Conservation (phyloP, 2,113 vertebrate genomes). For the Zosterops pallidus region DNA sequence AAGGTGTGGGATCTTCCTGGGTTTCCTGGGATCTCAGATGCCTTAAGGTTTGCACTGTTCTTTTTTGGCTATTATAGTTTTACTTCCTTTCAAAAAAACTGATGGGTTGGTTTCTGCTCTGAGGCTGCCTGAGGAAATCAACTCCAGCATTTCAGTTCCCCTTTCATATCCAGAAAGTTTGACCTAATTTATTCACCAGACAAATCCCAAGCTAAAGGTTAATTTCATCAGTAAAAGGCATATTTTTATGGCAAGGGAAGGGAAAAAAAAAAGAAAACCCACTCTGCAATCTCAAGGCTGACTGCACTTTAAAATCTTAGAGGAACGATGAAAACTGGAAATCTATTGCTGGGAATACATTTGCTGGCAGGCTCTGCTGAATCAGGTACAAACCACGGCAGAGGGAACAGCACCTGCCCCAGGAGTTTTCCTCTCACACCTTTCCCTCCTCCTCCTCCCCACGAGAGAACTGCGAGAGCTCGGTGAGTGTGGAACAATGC, state of each 20-base stretch:
- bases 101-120: not conserved
- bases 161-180: not conserved
- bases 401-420: not conserved
- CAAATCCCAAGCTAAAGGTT: not conserved
- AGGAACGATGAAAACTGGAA: not conserved
- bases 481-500: fast-evolving
- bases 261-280: no score
- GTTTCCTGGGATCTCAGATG: not conserved
- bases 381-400: fast-evolving
- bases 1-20: not conserved
- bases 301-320: not conserved
- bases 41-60: not conserved
- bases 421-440: not conserved
- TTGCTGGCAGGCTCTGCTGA: not conserved
- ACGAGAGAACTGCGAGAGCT: not conserved
- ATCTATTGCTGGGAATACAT: not conserved
- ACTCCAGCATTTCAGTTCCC: not conserved
- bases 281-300: not conserved
- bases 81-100: not conserved
- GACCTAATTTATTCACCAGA: not conserved
- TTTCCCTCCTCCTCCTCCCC: not conserved
- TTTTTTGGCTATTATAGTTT: not conserved
- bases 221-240: not conserved
- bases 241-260: not conserved
- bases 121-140: not conserved